phyloP scores from a whole-genome alignment of 2,797 vertebrate genomes.

The Ciconia nigra region DNA sequence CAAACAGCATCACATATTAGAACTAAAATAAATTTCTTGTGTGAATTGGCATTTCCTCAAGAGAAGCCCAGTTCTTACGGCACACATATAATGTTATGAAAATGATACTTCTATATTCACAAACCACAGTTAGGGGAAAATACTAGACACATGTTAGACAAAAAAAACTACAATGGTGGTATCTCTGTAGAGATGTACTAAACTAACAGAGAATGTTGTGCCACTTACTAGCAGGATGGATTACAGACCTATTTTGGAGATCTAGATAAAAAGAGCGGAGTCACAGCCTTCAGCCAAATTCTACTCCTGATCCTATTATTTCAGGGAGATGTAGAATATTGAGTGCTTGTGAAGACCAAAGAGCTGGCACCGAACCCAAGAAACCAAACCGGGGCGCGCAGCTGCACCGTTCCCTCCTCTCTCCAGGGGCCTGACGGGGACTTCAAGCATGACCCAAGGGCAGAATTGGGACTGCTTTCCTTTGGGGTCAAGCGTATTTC shows the following conservation, averaged over 20 bases:
- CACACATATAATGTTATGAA: slow-evolving; percentile 59
- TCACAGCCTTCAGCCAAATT: accelerated
- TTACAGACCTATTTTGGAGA: background rate
- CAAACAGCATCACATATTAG: accelerated
- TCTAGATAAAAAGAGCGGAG: background rate
- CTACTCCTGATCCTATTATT: background rate
- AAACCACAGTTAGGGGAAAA: slow-evolving; percentile 60
- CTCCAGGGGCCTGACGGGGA: background rate
- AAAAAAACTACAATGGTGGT: slow-evolving; percentile 44
- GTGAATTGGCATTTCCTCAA: slow-evolving; percentile 69
- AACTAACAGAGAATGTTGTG: background rate
- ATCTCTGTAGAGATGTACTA: background rate
- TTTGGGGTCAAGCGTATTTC: background rate
- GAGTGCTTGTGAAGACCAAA: background rate
- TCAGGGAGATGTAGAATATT: background rate
- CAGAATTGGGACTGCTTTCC: background rate
- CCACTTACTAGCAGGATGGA: background rate
- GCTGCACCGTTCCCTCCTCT: background rate
- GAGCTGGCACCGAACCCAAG: background rate
- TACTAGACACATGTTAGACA: slow-evolving; percentile 72
- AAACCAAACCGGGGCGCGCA: accelerated
- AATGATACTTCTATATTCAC: slow-evolving; percentile 52
- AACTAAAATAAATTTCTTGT: background rate
- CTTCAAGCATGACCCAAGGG: background rate
- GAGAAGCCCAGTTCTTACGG: slow-evolving; percentile 72